These are phyloP conservation scores for Drosophila infuscata DNA, from an alignment of 2,888 invertebrate species.

Conservation along the genomic window DNA sequence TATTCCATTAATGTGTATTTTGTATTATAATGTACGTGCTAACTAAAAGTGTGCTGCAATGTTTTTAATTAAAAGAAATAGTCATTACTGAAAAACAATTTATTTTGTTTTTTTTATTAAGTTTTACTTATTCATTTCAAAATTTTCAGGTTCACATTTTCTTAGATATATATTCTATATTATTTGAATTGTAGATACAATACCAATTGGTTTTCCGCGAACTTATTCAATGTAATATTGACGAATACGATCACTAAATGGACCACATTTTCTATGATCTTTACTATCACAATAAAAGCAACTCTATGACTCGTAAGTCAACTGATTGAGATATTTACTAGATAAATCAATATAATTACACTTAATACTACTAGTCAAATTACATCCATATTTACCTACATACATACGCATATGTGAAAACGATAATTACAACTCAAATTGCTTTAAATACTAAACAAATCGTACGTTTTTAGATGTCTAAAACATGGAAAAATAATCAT, in stretches of 20 bases:
- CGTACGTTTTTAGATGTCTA: constrained; percentile 45
- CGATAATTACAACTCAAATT: constrained; percentile 41
- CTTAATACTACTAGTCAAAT: constrained; percentile 68
- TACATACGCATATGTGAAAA: constrained; percentile 19
- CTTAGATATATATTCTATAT: background rate
- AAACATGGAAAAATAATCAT: constrained; percentile 17
- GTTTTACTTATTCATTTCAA: constrained; percentile 14
- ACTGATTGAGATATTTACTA: constrained; percentile 47
- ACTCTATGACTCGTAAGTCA: constrained; percentile 31
- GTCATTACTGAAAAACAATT: constrained; percentile 51
- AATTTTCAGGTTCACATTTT: constrained; percentile 28
- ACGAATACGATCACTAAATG: constrained; percentile 83
- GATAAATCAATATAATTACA: constrained; percentile 66
- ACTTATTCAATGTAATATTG: constrained; percentile 71
- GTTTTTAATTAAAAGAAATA: constrained; percentile 65
- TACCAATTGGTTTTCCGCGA: constrained; percentile 33
- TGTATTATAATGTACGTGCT: constrained; percentile 72
- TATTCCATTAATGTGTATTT: constrained; percentile 60
- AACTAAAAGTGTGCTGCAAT: constrained; percentile 75
- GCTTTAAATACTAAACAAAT: constrained; percentile 54
- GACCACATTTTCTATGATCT: constrained; percentile 82
- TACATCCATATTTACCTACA: constrained; percentile 43
- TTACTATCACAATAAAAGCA: constrained; percentile 43
- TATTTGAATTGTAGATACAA: constrained; percentile 42
- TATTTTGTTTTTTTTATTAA: constrained; percentile 16